Evolutionary conservation across 2,888 invertebrate species (phyloP).

Genomic region (Lydus trimaculatus): DNA sequence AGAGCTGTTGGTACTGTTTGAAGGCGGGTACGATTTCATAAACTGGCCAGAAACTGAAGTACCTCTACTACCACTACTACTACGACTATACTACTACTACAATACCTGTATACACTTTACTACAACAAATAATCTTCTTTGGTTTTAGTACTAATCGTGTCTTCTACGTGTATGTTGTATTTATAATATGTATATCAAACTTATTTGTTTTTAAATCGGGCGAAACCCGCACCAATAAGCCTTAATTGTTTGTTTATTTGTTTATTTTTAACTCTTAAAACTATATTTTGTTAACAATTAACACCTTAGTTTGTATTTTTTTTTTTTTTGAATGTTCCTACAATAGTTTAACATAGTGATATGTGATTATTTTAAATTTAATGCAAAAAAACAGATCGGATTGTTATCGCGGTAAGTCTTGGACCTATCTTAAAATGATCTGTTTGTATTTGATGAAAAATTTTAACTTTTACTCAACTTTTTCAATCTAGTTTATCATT

Average conservation of each 20-base stretch:
- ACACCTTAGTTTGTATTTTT: neutral
- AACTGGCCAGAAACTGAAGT: conserved; percentile 1
- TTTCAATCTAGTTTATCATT: neutral
- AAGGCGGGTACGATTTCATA: conserved; percentile 47
- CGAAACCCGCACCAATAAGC: neutral
- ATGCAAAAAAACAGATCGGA: neutral
- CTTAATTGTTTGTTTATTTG: neutral
- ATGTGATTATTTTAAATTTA: neutral
- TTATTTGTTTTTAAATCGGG: neutral
- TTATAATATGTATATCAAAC: neutral
- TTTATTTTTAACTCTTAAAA: neutral
- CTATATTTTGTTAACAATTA: no score
- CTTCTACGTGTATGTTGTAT: neutral
- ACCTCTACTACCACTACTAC: neutral
- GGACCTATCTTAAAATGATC: neutral
- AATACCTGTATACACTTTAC: neutral
- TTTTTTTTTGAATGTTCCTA: neutral
- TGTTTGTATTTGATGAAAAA: neutral
- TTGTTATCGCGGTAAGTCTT: neutral
- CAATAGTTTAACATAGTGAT: neutral
- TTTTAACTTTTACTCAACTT: neutral
- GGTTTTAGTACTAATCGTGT: conserved; percentile 4
- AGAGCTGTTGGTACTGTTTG: conserved; percentile 38
- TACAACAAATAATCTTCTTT: conserved; percentile 2
- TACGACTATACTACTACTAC: neutral